Percentiles rank a stretch among this genome's conserved stretches.
Conservation (phyloP, 2,888 invertebrate species). For the Oligia latruncula region DNA sequence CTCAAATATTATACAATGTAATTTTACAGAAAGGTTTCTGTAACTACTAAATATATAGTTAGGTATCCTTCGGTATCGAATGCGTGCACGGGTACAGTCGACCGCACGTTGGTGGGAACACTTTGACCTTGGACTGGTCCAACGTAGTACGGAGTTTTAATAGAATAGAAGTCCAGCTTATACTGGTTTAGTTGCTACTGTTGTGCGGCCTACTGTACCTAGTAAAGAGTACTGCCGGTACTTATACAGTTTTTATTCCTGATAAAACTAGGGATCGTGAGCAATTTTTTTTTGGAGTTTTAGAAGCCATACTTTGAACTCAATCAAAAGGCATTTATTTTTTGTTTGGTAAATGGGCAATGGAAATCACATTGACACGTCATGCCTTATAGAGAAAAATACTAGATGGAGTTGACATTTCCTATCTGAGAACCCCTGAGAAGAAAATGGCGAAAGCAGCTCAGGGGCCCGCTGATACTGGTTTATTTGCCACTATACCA, state of each 20-base stretch:
- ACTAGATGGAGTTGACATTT: not conserved
- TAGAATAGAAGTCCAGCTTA: too few relatives aligned
- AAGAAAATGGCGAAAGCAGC: not conserved
- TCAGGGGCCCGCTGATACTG: not conserved
- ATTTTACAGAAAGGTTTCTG: constrained; percentile 31
- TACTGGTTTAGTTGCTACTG: not conserved
- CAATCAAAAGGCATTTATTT: not conserved
- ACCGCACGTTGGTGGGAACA: not conserved
- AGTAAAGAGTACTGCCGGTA: not conserved
- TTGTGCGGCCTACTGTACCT: not conserved
- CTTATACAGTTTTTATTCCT: not conserved
- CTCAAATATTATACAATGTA: constrained; percentile 4
- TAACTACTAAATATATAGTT: constrained; percentile 28
- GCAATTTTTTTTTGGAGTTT: not conserved
- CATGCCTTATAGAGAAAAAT: not conserved
- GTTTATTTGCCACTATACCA: too few relatives aligned
- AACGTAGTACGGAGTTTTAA: not conserved
- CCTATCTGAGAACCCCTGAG: not conserved
- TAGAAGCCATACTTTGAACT: not conserved
- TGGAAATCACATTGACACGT: not conserved
- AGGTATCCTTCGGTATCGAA: constrained; percentile 4
- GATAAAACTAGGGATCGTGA: not conserved
- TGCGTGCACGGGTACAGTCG: not conserved
- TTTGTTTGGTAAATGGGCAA: not conserved
- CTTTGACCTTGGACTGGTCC: not conserved